phyloP scores from a whole-genome alignment of 2,888 invertebrate species.

The Diogma glabrata region DNA sequence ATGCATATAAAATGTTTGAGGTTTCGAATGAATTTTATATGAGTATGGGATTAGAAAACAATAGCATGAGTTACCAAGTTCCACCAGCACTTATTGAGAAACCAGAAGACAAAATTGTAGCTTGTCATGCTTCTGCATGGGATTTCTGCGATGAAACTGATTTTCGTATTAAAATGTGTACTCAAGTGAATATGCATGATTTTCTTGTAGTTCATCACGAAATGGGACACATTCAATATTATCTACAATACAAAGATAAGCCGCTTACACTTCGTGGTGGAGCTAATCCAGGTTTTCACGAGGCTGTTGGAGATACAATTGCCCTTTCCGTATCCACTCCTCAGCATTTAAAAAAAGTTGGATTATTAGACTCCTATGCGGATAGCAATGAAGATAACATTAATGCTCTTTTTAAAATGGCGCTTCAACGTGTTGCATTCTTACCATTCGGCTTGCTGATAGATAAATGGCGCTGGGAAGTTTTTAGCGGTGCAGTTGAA shows the following conservation, averaged over 20 bases:
- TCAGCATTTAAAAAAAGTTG: conserved; percentile 27
- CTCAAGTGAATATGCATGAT: conserved; percentile 16
- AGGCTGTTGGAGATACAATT: conserved; percentile 40
- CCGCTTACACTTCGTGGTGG: conserved; percentile 59
- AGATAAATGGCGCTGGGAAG: conserved; percentile 47
- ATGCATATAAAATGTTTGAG: conserved; percentile 34
- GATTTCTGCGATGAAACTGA: conserved; percentile 43
- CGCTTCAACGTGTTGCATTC: conserved; percentile 41
- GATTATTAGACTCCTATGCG: conserved; percentile 17
- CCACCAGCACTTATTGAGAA: conserved; percentile 40
- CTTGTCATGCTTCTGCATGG: conserved; percentile 47
- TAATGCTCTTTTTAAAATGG: conserved; percentile 39
- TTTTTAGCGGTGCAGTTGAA: conserved; percentile 37
- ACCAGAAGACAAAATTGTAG: conserved; percentile 39
- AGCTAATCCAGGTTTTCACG: conserved; percentile 46
- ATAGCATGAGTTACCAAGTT: conserved; percentile 36
- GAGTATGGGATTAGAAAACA: conserved; percentile 37
- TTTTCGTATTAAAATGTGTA: conserved; percentile 24
- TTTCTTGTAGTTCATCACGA: conserved; percentile 33
- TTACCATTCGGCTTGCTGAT: conserved; percentile 46
- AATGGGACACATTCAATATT: conserved; percentile 73
- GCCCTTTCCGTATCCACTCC: conserved; percentile 36
- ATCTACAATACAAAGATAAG: conserved; percentile 57
- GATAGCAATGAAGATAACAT: conserved; percentile 28
- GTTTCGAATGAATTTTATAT: conserved; percentile 39